Conservation (phyloP, 1,140 invertebrate species). For the Lineus longissimus region DNA sequence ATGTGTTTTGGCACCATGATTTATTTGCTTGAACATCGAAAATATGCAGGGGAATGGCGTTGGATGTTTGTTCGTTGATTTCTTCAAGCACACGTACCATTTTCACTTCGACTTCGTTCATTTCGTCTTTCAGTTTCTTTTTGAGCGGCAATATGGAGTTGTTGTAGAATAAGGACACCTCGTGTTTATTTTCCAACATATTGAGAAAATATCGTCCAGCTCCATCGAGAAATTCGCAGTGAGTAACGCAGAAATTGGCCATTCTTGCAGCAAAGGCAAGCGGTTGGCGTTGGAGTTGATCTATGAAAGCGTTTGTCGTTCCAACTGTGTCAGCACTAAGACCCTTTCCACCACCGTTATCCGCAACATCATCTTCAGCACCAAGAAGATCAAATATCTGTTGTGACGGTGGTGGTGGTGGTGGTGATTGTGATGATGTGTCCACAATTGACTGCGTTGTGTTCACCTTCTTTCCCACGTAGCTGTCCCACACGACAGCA, state of each 20-base stretch:
- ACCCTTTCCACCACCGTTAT: not conserved
- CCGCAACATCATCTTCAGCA: not conserved
- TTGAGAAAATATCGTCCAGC: not conserved
- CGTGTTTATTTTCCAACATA: not conserved
- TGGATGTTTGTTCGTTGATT: constrained; percentile 5
- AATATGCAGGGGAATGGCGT: not conserved
- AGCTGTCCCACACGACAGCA: not conserved
- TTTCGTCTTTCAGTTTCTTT: not conserved
- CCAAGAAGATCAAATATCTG: not conserved
- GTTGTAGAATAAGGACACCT: constrained; percentile 3
- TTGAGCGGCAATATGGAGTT: not conserved
- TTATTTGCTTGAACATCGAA: constrained; percentile 1
- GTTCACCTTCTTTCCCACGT: not conserved
- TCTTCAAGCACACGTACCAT: not conserved
- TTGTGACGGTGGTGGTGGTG: not conserved
- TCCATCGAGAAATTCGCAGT: not conserved
- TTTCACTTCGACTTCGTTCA: constrained; percentile 7
- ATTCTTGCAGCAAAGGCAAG: constrained; percentile 3
- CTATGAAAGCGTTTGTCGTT: constrained; percentile 5
- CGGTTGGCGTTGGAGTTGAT: constrained; percentile 6
- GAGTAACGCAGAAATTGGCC: not conserved
- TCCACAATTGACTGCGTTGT: not conserved
- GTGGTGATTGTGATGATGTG: not conserved
- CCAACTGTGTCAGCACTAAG: not conserved
- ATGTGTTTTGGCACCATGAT: not conserved